Percentiles rank a stretch among this genome's conserved stretches.
These are phyloP conservation scores for Dipodomys merriami DNA, from an alignment of 2,113 vertebrate genomes.

Conservation along the genomic window DNA sequence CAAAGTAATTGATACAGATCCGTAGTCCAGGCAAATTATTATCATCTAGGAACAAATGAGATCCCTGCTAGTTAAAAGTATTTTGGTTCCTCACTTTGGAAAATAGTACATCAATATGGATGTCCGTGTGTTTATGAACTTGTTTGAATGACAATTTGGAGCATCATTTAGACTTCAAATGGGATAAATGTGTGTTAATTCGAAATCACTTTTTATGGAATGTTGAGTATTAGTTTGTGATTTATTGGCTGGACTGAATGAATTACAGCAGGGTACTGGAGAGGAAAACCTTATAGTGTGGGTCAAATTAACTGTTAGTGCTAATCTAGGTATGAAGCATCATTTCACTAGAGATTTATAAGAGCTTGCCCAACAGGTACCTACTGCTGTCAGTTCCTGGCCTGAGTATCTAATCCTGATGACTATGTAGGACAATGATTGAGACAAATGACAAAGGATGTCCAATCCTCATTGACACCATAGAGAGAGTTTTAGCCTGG, in stretches of 20 bases:
- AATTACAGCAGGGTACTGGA: not conserved
- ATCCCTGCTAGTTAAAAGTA: slow-evolving; percentile 14
- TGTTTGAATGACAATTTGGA: not conserved
- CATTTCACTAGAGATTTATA: not conserved
- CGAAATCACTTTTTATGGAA: not conserved
- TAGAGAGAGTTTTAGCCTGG: not conserved
- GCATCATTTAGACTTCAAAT: not conserved
- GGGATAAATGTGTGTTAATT: not conserved
- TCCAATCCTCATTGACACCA: not conserved
- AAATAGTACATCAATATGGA: not conserved
- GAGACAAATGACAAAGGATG: not conserved
- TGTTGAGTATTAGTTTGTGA: not conserved
- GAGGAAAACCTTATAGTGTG: not conserved
- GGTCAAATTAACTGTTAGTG: not conserved
- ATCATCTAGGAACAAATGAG: slow-evolving; percentile 21
- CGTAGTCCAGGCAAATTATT: not conserved
- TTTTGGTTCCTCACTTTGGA: slow-evolving; percentile 42
- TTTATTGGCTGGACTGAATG: not conserved
- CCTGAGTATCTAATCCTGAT: not conserved
- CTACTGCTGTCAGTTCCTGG: not conserved
- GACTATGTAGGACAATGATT: not conserved
- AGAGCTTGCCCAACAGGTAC: not conserved
- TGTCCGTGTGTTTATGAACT: not conserved
- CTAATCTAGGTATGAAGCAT: not conserved
- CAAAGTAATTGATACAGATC: slow-evolving; percentile 38